A percentile compares a stretch with the other conserved stretches of the same genome.
Evolutionary conservation across 2,797 vertebrate genomes (phyloP).

Genomic region (Benthosema pterotum): DNA sequence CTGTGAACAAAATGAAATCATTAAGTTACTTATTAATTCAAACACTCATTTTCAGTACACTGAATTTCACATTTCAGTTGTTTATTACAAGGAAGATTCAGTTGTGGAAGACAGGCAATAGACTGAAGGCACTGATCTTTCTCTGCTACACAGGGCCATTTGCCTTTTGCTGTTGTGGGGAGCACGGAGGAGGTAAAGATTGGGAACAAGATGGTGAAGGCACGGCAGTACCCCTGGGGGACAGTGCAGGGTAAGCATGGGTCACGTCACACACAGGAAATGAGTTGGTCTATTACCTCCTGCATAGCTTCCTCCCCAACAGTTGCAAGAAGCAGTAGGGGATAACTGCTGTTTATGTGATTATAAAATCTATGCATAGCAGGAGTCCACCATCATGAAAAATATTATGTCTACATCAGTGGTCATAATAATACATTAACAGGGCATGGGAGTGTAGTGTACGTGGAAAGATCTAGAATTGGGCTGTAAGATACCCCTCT

Average conservation of each 20-base stretch:
- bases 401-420: too few relatives aligned
- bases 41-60: background rate
- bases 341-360: slow-evolving; percentile 33
- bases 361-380: slow-evolving; percentile 13
- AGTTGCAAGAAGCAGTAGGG: slow-evolving; percentile 26
- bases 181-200: slow-evolving; percentile 98
- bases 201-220: slow-evolving; percentile 99
- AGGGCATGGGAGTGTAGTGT: background rate
- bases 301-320: slow-evolving; percentile 20
- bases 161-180: slow-evolving; percentile 96
- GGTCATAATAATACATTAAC: background rate
- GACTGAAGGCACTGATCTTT: background rate
- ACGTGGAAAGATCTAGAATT: background rate
- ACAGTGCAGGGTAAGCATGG: slow-evolving; percentile 91
- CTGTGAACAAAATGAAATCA: too few relatives aligned
- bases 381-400: background rate
- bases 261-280: slow-evolving; percentile 71
- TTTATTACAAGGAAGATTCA: background rate
- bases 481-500: background rate
- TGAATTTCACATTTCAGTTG: background rate
- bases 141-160: slow-evolving; percentile 86
- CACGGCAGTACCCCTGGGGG: slow-evolving; percentile 98
- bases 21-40: too few relatives aligned
- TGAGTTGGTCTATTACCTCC: slow-evolving; percentile 23
- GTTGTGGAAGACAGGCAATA: slow-evolving; percentile 1